Conservation (phyloP, 2,113 vertebrate species). For the Chunga burmeisteri region DNA sequence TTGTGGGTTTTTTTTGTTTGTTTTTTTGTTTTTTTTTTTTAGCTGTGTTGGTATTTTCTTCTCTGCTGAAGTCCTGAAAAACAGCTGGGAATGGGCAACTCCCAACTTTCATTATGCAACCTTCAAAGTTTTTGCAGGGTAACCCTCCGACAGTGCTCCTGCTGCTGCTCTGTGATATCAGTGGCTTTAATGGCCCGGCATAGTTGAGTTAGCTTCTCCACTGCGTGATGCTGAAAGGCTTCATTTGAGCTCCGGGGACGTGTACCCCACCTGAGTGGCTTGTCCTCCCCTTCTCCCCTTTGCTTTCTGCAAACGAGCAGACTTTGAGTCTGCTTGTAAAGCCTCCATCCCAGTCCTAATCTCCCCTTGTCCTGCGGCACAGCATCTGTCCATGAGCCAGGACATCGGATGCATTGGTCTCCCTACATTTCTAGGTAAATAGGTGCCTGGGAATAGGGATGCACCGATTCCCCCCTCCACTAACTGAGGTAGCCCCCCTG, state of each 20-base stretch:
- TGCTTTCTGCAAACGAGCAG: neutral
- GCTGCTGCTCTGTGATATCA: neutral
- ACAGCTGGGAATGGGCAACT: neutral
- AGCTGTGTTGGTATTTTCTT: neutral
- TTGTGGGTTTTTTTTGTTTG: neutral
- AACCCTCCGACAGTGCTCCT: rapidly evolving
- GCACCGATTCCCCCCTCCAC: rapidly evolving
- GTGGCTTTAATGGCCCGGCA: neutral
- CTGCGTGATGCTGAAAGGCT: neutral
- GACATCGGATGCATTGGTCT: neutral
- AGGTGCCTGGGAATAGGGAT: neutral
- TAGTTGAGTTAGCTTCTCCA: neutral
- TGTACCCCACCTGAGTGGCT: rapidly evolving
- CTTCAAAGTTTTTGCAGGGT: neutral
- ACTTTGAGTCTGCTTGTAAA: rapidly evolving
- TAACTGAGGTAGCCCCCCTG: rapidly evolving
- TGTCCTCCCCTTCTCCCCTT: neutral
- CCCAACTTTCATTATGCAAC: neutral
- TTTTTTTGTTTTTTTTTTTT: neutral
- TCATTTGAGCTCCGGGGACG: neutral
- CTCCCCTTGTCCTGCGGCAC: neutral
- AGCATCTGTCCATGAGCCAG: rapidly evolving
- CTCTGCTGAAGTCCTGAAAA: neutral
- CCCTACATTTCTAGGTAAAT: neutral
- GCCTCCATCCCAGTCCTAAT: neutral